phyloP scores from a whole-genome alignment of 1,140 invertebrate genomes.

The Varroa destructor region DNA sequence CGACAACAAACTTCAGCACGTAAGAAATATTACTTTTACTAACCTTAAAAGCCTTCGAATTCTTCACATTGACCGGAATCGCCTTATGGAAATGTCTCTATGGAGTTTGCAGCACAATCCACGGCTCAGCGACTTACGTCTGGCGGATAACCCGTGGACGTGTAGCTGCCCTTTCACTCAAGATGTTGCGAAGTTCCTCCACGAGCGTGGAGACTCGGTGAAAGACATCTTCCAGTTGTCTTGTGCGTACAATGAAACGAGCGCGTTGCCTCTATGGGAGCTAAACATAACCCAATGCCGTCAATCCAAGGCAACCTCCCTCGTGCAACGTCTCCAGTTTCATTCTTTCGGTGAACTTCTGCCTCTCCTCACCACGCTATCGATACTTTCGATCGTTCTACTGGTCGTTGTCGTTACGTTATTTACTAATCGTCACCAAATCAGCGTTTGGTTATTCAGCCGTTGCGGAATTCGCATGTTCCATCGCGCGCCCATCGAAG shows the following conservation, averaged over 20 bases:
- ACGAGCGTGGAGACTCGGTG: conserved; percentile 37
- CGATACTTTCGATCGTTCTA: conserved; percentile 30
- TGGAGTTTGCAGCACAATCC: conserved; percentile 40
- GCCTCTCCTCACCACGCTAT: neutral
- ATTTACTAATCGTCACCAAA: conserved; percentile 58
- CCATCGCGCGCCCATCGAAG: conserved; percentile 47
- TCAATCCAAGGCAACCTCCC: too few species aligned
- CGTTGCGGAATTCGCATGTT: conserved; percentile 63
- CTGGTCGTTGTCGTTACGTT: conserved; percentile 35
- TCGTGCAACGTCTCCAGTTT: conserved; percentile 29
- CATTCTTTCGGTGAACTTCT: conserved; percentile 18
- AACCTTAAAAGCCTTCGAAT: conserved; percentile 63
- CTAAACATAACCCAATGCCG: conserved; percentile 28
- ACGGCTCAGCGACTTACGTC: conserved; percentile 38
- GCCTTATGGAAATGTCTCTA: conserved; percentile 56
- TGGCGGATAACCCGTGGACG: conserved; percentile 42
- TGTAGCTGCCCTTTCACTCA: conserved; percentile 42
- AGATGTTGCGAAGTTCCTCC: conserved; percentile 39
- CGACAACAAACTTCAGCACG: conserved; percentile 64
- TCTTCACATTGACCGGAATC: conserved; percentile 67
- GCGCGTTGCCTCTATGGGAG: conserved; percentile 36
- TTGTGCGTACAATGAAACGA: conserved; percentile 33
- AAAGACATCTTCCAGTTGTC: conserved; percentile 33
- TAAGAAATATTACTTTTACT: conserved; percentile 64
- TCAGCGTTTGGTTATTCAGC: conserved; percentile 75